Base-by-base conservation (phyloP, 2,888 invertebrate genomes). In the Drosophila prolongata region DNA sequence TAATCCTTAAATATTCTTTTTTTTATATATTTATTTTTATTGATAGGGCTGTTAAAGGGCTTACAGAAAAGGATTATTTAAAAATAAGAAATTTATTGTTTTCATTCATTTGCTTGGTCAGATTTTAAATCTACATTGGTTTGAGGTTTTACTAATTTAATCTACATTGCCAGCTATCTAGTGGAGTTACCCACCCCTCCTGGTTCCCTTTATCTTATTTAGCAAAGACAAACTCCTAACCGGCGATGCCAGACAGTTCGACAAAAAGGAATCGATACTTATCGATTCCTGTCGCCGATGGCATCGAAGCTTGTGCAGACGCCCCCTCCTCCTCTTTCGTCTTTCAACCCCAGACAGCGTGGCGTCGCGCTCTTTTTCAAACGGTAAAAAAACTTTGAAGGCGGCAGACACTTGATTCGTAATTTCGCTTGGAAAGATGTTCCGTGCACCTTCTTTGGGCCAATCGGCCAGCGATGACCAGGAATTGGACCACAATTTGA, bases 401-500 rank as follows among this genome's bases (percentile, higher is more conserved):
- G 6, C 14, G n/a, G n/a, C 24, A 53, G 35, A 1, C 27, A 44
- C 2, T 34, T 49, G 14, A 6, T 49, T 27, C 11, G 14, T 6
- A 10, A 14, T 30, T 30, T 47, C 5, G n/a, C n/a, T 27, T 44
- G 10, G 1, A 8, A 37, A 38, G 53, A 66, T 53, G n/a, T 49
- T 46, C 9, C 53, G 53, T 8, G 11, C 54, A 16, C 13, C 6
- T 1, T 37, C 13, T 1, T 24, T 34, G 14, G 76, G 64, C 46
- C 50, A 44, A 49, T 14, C 6, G 27, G 3, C 10, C 4, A 49
- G 57, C 16, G 50, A 72, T 0, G 62, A 87, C 19, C 50, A 62
- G 40, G 55, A 61, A 40, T 42, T 81, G 14, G 50, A 47, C 11
- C 43, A 50, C 6, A 82, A 82, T 55, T 6, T 82, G 13, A 34